phyloP scores from a whole-genome alignment of 2,113 vertebrate species.

The Alethe diademata region DNA sequence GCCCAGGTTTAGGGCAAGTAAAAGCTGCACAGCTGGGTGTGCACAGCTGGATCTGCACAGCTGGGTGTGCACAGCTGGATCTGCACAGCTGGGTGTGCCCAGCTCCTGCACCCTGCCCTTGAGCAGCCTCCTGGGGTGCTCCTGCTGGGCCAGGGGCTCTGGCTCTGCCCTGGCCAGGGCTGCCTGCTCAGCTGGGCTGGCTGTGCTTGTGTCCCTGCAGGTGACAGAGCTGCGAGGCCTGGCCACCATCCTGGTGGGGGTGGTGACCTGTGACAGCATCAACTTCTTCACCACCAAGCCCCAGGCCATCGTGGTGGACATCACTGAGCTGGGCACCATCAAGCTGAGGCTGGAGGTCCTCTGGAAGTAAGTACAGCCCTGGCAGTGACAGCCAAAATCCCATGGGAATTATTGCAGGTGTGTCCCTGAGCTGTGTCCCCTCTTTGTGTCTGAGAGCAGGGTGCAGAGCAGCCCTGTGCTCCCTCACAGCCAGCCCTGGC shows the following conservation, averaged over 20 bases:
- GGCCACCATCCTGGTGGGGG: slow-evolving; percentile 85
- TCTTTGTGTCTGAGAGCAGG: neutral
- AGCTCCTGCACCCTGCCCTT: no score
- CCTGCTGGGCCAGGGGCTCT: neutral
- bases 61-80: no score
- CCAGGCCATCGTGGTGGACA: slow-evolving; percentile 89
- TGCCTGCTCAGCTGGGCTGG: neutral
- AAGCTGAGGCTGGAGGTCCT: slow-evolving; percentile 92
- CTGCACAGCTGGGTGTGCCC: no score
- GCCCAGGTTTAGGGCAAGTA: neutral
- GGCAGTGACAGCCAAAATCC: neutral
- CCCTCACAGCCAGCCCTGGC: neutral
- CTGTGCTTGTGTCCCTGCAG: slow-evolving; percentile 54
- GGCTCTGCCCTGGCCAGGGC: neutral
- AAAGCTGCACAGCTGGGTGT: no score
- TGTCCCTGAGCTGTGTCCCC: neutral
- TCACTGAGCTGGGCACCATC: slow-evolving; percentile 95
- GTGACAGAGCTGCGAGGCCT: slow-evolving; percentile 90
- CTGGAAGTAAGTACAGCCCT: slow-evolving; percentile 86
- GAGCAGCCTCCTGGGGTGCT: rapidly evolving
- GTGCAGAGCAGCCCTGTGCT: neutral
- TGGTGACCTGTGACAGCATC: slow-evolving; percentile 84
- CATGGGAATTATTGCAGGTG: no score
- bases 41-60: no score
- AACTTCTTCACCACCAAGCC: slow-evolving; percentile 88